These are phyloP conservation scores for Mesorhabditis spiculigera DNA, from an alignment of 2,888 invertebrate species.

Conservation along the genomic window DNA sequence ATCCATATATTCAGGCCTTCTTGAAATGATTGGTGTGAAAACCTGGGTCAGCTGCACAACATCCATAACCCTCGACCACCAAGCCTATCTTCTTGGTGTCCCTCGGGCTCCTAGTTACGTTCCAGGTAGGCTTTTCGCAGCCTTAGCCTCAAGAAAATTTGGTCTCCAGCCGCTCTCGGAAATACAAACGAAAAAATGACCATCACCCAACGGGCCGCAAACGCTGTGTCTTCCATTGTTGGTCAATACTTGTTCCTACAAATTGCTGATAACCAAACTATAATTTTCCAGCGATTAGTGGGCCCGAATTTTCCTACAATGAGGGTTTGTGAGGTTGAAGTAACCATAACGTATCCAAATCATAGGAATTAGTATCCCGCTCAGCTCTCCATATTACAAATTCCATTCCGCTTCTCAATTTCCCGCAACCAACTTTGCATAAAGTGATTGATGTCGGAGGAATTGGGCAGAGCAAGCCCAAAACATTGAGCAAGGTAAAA, in stretches of 20 bases:
- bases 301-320: not conserved
- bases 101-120: not conserved
- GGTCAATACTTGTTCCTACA: not conserved
- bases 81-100: not conserved
- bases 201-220: not conserved
- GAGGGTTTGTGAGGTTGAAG: not conserved
- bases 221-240: not conserved
- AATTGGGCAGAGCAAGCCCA: not conserved
- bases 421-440: not conserved
- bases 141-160: not conserved
- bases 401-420: constrained; percentile 2
- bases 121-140: not conserved
- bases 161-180: not conserved
- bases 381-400: constrained; percentile 4
- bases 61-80: not conserved
- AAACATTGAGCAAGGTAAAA: constrained; percentile 3
- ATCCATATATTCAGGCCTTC: not conserved
- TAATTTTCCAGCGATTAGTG: not conserved
- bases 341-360: not conserved
- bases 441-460: not conserved
- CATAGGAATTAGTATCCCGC: not conserved
- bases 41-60: not conserved
- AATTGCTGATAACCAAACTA: not conserved
- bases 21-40: not conserved
- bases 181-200: constrained; percentile 3